Percentiles rank a stretch among this genome's conserved stretches.
These are phyloP conservation scores for Platycercus adscitus DNA, from an alignment of 2,113 vertebrate species.

Conservation along the genomic window DNA sequence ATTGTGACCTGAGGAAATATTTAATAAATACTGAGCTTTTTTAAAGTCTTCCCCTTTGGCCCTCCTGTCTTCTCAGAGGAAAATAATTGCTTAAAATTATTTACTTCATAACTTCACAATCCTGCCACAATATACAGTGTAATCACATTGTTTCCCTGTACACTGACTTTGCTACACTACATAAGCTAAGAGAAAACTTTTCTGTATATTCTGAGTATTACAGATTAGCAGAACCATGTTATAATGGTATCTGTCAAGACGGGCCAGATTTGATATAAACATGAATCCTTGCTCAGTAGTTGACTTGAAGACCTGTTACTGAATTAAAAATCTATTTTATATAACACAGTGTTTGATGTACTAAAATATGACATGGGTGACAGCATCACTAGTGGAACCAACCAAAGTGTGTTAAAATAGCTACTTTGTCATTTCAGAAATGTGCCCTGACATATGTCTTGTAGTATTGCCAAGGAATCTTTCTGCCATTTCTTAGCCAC, in stretches of 20 bases:
- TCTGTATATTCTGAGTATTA: not conserved
- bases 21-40: constrained; percentile 2
- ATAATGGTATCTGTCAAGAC: not conserved
- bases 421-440: not conserved
- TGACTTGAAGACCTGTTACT: not conserved
- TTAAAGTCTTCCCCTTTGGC: not conserved
- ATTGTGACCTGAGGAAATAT: not conserved
- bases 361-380: not conserved
- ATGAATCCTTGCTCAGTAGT: not conserved
- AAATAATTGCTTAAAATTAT: constrained; percentile 3
- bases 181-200: not conserved
- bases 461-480: not conserved
- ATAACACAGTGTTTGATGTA: not conserved
- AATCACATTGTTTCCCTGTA: not conserved
- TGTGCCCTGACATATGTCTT: not conserved
- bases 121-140: not conserved
- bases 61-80: not conserved
- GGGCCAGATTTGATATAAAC: not conserved
- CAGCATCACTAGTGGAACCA: not conserved
- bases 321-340: constrained; percentile 17
- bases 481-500: constrained; percentile 4
- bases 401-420: not conserved
- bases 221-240: not conserved
- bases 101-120: not conserved
- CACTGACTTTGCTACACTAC: not conserved